Evolutionary conservation across 2,113 vertebrate species (phyloP).

Genomic region (Hystrix brachyura): DNA sequence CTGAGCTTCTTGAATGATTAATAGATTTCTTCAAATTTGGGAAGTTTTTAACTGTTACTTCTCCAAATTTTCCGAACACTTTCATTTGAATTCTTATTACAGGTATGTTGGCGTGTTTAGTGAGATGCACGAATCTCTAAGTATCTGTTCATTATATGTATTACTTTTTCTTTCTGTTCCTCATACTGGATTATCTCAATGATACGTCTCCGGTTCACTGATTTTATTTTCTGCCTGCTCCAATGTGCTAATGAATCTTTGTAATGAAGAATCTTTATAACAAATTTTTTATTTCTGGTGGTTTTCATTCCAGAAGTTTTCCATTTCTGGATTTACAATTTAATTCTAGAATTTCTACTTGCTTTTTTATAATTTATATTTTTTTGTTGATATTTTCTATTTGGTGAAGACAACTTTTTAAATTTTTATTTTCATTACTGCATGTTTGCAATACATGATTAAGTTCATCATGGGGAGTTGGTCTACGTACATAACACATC

Average conservation of each 20-base stretch:
- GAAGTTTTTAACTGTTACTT: neutral
- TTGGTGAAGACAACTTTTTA: neutral
- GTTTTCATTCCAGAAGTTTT: neutral
- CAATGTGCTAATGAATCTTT: neutral
- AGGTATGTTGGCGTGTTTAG: neutral
- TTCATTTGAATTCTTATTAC: neutral
- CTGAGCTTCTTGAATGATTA: neutral
- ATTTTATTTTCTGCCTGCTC: neutral
- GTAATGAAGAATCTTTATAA: neutral
- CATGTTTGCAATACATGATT: neutral
- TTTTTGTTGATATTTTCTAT: neutral
- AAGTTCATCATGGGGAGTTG: neutral
- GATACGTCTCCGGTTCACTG: neutral
- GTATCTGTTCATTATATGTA: neutral
- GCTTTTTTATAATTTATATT: neutral
- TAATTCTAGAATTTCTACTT: neutral
- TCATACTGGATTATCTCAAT: neutral
- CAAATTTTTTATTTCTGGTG: neutral
- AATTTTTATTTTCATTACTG: neutral
- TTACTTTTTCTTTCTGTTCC: neutral
- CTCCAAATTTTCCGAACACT: neutral
- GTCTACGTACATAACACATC: neutral
- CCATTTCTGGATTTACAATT: neutral
- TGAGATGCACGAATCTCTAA: neutral
- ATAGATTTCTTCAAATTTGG: neutral